phyloP scores from a whole-genome alignment of 2,113 vertebrate genomes.

The Misgurnus anguillicaudatus region DNA sequence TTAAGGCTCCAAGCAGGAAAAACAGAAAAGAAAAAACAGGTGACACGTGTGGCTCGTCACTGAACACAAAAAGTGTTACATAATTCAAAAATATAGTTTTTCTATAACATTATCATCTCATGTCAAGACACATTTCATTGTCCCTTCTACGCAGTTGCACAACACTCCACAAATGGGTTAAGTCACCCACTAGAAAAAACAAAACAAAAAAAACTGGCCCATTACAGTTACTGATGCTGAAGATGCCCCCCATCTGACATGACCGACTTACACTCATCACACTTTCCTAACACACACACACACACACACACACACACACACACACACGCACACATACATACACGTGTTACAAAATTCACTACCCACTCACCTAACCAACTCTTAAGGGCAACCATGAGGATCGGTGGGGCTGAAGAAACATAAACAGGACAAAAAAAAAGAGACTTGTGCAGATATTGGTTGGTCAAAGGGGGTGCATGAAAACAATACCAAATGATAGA shows the following conservation, averaged over 20 bases:
- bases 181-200: slow-evolving; percentile 53
- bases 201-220: slow-evolving; percentile 71
- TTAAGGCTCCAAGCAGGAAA: slow-evolving; percentile 68
- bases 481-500: slow-evolving; percentile 66
- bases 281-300: neutral
- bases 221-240: slow-evolving; percentile 66
- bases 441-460: slow-evolving; percentile 69
- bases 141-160: slow-evolving; percentile 65
- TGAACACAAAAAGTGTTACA: slow-evolving; percentile 57
- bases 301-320: slow-evolving; percentile 30
- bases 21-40: slow-evolving; percentile 35
- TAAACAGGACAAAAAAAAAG: slow-evolving; percentile 36
- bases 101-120: slow-evolving; percentile 62
- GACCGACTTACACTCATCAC: slow-evolving; percentile 37
- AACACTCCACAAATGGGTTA: slow-evolving; percentile 61
- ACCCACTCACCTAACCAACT: slow-evolving; percentile 64
- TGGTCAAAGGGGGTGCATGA: slow-evolving; percentile 63
- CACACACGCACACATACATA: slow-evolving; percentile 57
- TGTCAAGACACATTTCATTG: slow-evolving; percentile 60
- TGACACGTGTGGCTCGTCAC: slow-evolving; percentile 51
- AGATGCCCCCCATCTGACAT: slow-evolving; percentile 33
- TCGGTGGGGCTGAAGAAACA: neutral
- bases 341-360: slow-evolving; percentile 69
- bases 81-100: slow-evolving; percentile 63
- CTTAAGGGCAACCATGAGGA: slow-evolving; percentile 36